Conservation (phyloP, 2,888 invertebrate genomes). For the Eudemis profundana region DNA sequence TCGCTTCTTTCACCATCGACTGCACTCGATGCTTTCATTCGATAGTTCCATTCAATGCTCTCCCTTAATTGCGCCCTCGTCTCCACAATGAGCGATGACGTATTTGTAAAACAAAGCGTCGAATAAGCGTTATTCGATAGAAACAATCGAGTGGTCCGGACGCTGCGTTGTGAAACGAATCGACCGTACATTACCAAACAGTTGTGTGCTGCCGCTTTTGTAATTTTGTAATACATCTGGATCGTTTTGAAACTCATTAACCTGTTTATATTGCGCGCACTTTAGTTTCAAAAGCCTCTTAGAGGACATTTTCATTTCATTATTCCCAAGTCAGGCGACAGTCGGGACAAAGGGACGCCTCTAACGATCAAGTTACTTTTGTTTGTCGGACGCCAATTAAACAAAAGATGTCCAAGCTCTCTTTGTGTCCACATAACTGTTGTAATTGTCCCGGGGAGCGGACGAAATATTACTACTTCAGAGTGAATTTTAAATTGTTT, state of each 20-base stretch:
- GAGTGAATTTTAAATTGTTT: constrained; percentile 50
- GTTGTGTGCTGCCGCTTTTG: constrained; percentile 80
- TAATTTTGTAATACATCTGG: constrained; percentile 82
- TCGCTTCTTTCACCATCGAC: constrained; percentile 45
- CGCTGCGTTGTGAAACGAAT: constrained; percentile 80
- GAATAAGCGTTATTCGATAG: constrained; percentile 72
- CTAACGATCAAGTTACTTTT: constrained; percentile 81
- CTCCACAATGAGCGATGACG: constrained; percentile 58
- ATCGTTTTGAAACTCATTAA: constrained; percentile 85
- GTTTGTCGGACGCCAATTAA: constrained; percentile 78
- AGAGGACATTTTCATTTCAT: constrained; percentile 70
- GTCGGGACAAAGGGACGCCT: constrained; percentile 71
- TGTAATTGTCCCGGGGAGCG: constrained; percentile 66
- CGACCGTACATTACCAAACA: constrained; percentile 78
- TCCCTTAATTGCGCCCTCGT: constrained; percentile 50
- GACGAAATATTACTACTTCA: constrained; percentile 61
- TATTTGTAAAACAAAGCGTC: constrained; percentile 71
- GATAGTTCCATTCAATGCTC: constrained; percentile 37
- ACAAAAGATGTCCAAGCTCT: constrained; percentile 72
- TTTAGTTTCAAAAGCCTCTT: constrained; percentile 69
- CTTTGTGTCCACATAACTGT: constrained; percentile 59
- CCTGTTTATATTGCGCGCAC: constrained; percentile 77
- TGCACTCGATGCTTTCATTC: constrained; percentile 42
- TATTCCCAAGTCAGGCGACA: constrained; percentile 68
- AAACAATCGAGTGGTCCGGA: constrained; percentile 83